Evolutionary conservation across 2,888 invertebrate species (phyloP), one percentile per base, ranked within the genome.

Genomic region (Zaprionus obscuricornis): DNA sequence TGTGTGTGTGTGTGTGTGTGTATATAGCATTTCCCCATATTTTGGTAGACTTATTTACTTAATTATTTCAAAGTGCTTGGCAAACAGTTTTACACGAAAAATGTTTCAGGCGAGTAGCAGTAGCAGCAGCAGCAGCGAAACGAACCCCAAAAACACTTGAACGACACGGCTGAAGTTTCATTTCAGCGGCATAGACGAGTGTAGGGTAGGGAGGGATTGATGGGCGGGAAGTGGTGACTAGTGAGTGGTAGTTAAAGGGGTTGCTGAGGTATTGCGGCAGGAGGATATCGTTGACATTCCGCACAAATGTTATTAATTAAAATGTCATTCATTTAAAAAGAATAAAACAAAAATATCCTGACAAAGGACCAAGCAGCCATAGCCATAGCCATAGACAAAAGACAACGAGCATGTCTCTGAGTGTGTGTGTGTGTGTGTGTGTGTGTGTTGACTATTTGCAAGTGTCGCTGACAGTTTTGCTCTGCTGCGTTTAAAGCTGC

Each of bases 291-390:
- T 36, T 40, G 54, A 50, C 37, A 58, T 54, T 57, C 52, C 62
- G 66, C 76, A 76, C 77, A 87, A 85, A 85, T 81, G 87, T 85
- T 88, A 88, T 88, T 88, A 87, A 88, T 87, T 87, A 87, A 87
- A 88, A 85, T 81, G 88, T 88, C 87, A 86, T 88, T 87, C 77
- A 85, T 68, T 79, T 62, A 68, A 69, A 64, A 63, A n/a, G n/a
- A 74, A 27, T 13, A 42, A 51, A 59, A 54, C 36, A 52, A 46
- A 46, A 74, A 59, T 50, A 67, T n/a, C 11, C 20, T 11, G 34
- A 50, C 36, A 55, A 65, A 79, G 77, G 76, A 84, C 76, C 51
- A n/a, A 31, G 16, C 50, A 52, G 18, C 33, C n/a, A n/a, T n/a
- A n/a, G n/a, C n/a, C n/a, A 29, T 49, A 29, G 31, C 36, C 45